Evolutionary conservation across 2,113 vertebrate genomes (phyloP), one percentile per base, ranked within the genome.

Genomic region (Cairina moschata): DNA sequence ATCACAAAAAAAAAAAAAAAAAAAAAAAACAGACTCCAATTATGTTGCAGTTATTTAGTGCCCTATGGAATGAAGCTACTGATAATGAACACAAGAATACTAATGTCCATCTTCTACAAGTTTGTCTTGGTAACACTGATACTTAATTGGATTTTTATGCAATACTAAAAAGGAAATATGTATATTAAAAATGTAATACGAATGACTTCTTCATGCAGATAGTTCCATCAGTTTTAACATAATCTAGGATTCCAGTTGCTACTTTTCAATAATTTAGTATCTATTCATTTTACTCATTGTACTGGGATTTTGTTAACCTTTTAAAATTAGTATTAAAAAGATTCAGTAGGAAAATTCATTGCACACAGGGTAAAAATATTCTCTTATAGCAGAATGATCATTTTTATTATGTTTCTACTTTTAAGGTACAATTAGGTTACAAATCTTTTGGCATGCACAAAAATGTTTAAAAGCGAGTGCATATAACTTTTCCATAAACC

Each of bases 221-320:
- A 62, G 16, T 87, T 87, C 20, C 28, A 90, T 25, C 32, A 23
- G 6, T 90, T 77, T 86, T 76, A 93, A 50, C 31, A 67, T 60
- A 78, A 59, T 59, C 50, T 85, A 83, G 42, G 22, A 46, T 26
- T 86, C n/a, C 7, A 71, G 46, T 74, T 83, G 59, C 3, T 48
- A 28, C 63, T 20, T 65, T 56, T 71, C 26, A 90, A 60, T 69
- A 72, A 88, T 69, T 96, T 73, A 79, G 38, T 86, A 34, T 86
- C 46, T 55, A 50, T 59, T 90, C 8, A 74, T 86, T 84, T 94
- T 96, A 52, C 11, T 50, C 15, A 71, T 72, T 77, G 21, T 40
- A 55, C 26, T 68, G 78, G 23, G 23, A 86, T 86, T 91, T 95
- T 80, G 76, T 80, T 85, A 95, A 88, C 4, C 12, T 90, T 91